Base-by-base conservation (phyloP, 2,888 invertebrate genomes). In the Orchesella flavescens region DNA sequence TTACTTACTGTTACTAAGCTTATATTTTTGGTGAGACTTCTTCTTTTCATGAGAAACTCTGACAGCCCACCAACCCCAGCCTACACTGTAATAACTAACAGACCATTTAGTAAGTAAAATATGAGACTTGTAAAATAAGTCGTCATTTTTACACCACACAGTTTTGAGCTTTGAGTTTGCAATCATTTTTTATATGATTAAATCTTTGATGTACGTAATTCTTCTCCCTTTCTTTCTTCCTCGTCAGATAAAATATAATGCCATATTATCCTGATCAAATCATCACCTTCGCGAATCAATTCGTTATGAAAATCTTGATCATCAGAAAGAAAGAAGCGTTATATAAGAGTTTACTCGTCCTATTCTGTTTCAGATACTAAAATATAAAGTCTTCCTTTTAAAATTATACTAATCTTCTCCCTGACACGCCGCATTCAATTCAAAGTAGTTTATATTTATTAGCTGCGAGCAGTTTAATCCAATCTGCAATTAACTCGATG, bases 211-310 rank as follows among this genome's bases (percentile, higher is more conserved):
- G 49, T 49, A 12, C 12, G n/a, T 3, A 12, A 21, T 23, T 61
- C 23, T 57, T 61, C n/a, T 15, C 10, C 23, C 24, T 61, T 61
- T 61, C 61, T 21, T 61, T 61, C 61, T 61, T 61, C 61, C 61
- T 61, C 23, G 7, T 61, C 21, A 61, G 61, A 61, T 61, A 61
- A 61, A 49, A 61, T 61, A 61, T 24, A 49, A 61, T 23, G 15
- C 61, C 61, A 23, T 23, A 23, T 61, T 23, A 24, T 23, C n/a
- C 61, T 61, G 61, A 61, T 61, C 24, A 61, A 66, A 66, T 66
- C 44, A 66, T 66, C 66, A 66, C 66, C 66, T 66, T 43, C 21
- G 3, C 66, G n/a, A 66, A 66, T 66, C 66, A 44, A 66, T 66
- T 66, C 44, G 66, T 44, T 66, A 43, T n/a, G 34, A 66, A 44